These are phyloP conservation scores for Athalia rosae DNA, from an alignment of 2,888 invertebrate species.

Conservation along the genomic window DNA sequence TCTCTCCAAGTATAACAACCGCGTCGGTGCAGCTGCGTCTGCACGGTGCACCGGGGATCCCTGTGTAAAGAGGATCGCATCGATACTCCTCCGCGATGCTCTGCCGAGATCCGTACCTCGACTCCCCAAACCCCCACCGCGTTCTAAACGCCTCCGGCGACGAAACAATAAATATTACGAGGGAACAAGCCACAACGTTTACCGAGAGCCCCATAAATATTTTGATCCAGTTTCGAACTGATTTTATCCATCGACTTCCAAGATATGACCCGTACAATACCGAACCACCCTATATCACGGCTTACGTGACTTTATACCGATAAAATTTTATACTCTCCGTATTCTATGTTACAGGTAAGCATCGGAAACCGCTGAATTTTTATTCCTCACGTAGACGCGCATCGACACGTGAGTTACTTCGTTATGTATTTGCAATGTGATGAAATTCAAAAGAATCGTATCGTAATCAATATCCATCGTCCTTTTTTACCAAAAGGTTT, in stretches of 20 bases:
- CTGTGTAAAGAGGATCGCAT: slow-evolving; percentile 24
- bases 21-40: neutral
- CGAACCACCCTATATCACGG: neutral
- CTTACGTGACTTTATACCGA: slow-evolving; percentile 10
- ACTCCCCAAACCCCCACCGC: neutral
- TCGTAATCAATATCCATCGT: neutral
- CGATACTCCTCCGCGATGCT: slow-evolving; percentile 6
- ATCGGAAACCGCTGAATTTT: neutral
- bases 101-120: neutral
- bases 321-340: slow-evolving; percentile 7
- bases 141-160: slow-evolving; percentile 31
- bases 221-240: slow-evolving; percentile 26
- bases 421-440: neutral
- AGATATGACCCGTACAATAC: neutral
- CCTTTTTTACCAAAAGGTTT: no score
- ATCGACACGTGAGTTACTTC: slow-evolving; percentile 14
- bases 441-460: no score
- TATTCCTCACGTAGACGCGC: neutral
- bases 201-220: slow-evolving; percentile 34
- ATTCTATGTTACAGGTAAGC: slow-evolving; percentile 31
- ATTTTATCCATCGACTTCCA: slow-evolving; percentile 32
- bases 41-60: neutral
- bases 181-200: slow-evolving; percentile 19
- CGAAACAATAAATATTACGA: slow-evolving; percentile 40
- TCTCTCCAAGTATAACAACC: neutral